These are phyloP conservation scores for Melanostoma scalare DNA, from an alignment of 2,888 invertebrate species.

Conservation along the genomic window DNA sequence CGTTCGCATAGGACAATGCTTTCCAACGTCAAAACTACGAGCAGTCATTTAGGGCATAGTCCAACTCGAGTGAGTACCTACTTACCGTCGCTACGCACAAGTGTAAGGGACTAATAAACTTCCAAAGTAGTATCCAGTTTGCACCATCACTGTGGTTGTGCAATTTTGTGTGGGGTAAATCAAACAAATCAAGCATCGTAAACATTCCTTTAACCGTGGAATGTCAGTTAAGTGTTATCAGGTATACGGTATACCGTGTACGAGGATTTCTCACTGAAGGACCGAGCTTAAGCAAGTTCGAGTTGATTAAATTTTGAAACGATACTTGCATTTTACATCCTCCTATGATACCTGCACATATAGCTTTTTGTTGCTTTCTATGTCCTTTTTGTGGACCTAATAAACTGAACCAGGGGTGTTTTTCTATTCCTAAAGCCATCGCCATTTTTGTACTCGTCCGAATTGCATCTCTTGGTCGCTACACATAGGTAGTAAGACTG, in stretches of 20 bases:
- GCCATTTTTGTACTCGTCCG: no score
- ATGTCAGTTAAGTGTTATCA: no score
- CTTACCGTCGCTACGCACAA: not conserved
- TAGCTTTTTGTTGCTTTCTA: no score
- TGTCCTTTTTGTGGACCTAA: no score
- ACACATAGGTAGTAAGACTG: no score
- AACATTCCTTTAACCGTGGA: no score
- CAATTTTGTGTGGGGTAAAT: slow-evolving; percentile 9
- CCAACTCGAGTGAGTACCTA: not conserved
- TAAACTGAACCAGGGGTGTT: no score
- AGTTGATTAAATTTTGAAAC: slow-evolving; percentile 60
- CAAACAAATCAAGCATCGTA: slow-evolving; percentile 3
- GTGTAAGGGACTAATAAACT: slow-evolving; percentile 62
- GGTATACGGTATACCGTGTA: no score
- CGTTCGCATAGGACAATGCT: slow-evolving; percentile 3
- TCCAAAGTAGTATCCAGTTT: slow-evolving; percentile 39
- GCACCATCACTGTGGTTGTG: not conserved
- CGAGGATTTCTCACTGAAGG: not conserved
- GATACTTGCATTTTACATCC: slow-evolving; percentile 23
- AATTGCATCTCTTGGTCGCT: no score
- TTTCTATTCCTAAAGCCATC: no score
- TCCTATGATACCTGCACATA: not conserved
- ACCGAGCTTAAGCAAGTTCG: slow-evolving; percentile 31
- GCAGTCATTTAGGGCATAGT: slow-evolving; percentile 6
- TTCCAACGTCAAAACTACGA: slow-evolving; percentile 21